Evolutionary conservation across 2,888 invertebrate species (phyloP), one percentile per base, ranked within the genome.

Genomic region (Isotomurus palustris): DNA sequence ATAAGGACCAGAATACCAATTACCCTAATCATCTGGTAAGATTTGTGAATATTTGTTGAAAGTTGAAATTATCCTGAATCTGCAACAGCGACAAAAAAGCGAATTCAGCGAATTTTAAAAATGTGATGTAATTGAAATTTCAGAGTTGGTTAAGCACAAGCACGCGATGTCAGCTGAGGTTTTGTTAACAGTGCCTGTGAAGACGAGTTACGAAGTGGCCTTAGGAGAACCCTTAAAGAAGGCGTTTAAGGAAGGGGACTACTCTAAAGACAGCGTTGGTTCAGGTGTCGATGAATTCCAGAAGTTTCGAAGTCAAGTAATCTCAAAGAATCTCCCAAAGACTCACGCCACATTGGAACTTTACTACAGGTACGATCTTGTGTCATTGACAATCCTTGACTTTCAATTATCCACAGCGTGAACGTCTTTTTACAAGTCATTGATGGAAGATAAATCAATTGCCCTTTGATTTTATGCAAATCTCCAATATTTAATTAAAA

Each of bases 141-240:
- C n/a, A n/a, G n/a, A n/a, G n/a, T n/a, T n/a, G n/a, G n/a, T n/a
- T n/a, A n/a, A n/a, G n/a, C n/a, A n/a, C n/a, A n/a, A n/a, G n/a
- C n/a, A n/a, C n/a, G n/a, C n/a, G n/a, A n/a, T n/a, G n/a, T n/a
- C n/a, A n/a, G n/a, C n/a, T n/a, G n/a, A n/a, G n/a, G n/a, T n/a
- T n/a, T n/a, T n/a, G n/a, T 29, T 68, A 4, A 44, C 51, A 12
- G 56, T 68, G 8, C 64, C 64, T 2, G 38, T 62, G 43, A 68
- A 68, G 40, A 58, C 53, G 19, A 49, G 66, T 1, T 49, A 44
- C 14, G 68, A 64, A 29, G n/a, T 64, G 4, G 58, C 58, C 38
- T 57, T 66, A 29, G 52, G 29, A n/a, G 55, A 56, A 1, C 48
- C 55, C 5, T 24, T 57, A 2, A 60, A 35, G 24, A 40, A 53